These are phyloP conservation scores for Troides aeacus DNA, from an alignment of 2,888 invertebrate genomes.

Conservation along the genomic window DNA sequence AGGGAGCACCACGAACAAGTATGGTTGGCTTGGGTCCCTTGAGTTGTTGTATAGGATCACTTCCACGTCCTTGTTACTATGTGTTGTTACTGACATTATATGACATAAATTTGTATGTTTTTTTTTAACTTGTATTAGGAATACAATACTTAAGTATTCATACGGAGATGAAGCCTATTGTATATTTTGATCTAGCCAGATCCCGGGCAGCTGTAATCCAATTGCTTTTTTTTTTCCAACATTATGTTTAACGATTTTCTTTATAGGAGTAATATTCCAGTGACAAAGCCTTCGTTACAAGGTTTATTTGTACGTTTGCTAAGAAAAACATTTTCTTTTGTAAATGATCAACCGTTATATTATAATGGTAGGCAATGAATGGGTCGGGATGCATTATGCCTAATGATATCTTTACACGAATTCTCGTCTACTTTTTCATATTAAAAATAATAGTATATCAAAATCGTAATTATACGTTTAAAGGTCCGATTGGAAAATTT, in stretches of 20 bases:
- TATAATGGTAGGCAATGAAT: slow-evolving; percentile 24
- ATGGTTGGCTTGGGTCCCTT: too few relatives aligned
- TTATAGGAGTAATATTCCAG: slow-evolving; percentile 15
- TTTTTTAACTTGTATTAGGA: too few relatives aligned
- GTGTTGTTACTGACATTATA: too few relatives aligned
- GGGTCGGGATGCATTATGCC: slow-evolving; percentile 15
- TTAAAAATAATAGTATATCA: slow-evolving; percentile 1
- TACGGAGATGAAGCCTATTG: too few relatives aligned
- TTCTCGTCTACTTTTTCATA: slow-evolving; percentile 1
- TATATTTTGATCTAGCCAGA: too few relatives aligned
- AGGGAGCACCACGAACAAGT: too few relatives aligned
- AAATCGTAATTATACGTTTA: too few relatives aligned
- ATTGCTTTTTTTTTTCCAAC: neutral
- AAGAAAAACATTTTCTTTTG: slow-evolving; percentile 20
- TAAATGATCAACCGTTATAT: slow-evolving; percentile 24
- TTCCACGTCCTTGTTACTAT: too few relatives aligned
- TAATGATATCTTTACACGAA: slow-evolving; percentile 16
- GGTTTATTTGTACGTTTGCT: slow-evolving; percentile 21
- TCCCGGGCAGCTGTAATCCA: slow-evolving; percentile 4
- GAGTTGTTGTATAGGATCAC: too few relatives aligned
- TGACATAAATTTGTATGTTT: too few relatives aligned
- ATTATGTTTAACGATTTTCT: slow-evolving; percentile 13
- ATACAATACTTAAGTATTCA: too few relatives aligned
- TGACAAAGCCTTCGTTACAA: slow-evolving; percentile 20
- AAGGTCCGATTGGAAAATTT: too few relatives aligned